Evolutionary conservation across 2,888 invertebrate genomes (phyloP).

Genomic region (Icerya purchasi): DNA sequence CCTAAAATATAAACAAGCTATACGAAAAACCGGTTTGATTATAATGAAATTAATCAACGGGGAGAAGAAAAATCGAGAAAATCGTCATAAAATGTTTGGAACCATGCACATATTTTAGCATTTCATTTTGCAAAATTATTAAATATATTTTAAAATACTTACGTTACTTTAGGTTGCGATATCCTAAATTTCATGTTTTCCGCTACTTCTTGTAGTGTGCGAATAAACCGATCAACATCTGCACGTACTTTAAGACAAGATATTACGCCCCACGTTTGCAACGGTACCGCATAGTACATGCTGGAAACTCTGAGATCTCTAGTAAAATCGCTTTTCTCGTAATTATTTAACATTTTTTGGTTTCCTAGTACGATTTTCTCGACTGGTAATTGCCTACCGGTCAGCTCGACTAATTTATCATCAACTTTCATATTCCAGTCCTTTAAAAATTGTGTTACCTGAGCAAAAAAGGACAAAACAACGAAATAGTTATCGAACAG

Average conservation of each 20-base stretch:
- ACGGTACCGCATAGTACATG: slow-evolving; percentile 25
- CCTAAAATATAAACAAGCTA: too few relatives aligned
- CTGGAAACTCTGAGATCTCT: slow-evolving; percentile 33
- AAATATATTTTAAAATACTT: too few relatives aligned
- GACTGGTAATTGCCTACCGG: slow-evolving; percentile 40
- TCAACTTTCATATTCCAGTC: slow-evolving; percentile 50
- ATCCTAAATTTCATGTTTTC: slow-evolving; percentile 28
- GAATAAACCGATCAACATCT: slow-evolving; percentile 30
- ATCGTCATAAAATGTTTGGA: too few relatives aligned
- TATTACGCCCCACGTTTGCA: slow-evolving; percentile 28
- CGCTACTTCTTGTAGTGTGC: slow-evolving; percentile 25
- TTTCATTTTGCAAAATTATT: too few relatives aligned
- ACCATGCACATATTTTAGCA: too few relatives aligned
- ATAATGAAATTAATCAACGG: too few relatives aligned
- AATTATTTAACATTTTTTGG: background rate
- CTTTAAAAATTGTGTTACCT: slow-evolving; percentile 31
- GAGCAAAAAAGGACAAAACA: too few relatives aligned
- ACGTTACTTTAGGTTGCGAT: slow-evolving; percentile 15
- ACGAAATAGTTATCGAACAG: too few relatives aligned
- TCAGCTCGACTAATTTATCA: slow-evolving; percentile 37
- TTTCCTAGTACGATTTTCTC: slow-evolving; percentile 36
- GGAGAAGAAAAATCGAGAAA: too few relatives aligned
- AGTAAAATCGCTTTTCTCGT: slow-evolving; percentile 48
- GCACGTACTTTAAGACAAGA: slow-evolving; percentile 24
- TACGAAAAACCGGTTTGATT: too few relatives aligned